Conservation (phyloP, 2,797 vertebrate genomes). For the Calcarius lapponicus region DNA sequence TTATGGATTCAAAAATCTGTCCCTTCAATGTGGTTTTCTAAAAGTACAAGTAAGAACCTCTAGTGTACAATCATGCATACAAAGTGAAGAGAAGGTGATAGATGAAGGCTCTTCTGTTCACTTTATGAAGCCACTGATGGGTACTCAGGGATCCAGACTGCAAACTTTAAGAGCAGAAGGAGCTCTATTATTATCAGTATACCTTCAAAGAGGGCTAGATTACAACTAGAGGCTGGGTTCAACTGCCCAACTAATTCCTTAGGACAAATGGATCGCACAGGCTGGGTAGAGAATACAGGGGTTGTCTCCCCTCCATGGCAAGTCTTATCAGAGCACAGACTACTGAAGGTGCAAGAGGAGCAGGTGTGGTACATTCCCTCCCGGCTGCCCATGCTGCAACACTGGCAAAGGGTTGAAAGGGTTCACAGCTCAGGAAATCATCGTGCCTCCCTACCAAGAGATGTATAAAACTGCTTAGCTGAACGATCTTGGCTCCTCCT, state of each 20-base stretch:
- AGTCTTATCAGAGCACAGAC: neutral
- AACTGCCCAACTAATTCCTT: neutral
- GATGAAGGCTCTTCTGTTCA: neutral
- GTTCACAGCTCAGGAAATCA: neutral
- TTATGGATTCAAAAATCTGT: neutral
- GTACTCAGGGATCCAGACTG: neutral
- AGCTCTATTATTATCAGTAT: neutral
- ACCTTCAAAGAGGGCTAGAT: neutral
- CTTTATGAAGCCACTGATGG: neutral
- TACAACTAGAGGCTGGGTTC: neutral
- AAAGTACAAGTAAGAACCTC: neutral
- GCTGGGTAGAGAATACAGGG: neutral
- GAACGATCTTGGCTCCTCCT: neutral
- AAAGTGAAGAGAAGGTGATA: neutral
- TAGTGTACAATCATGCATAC: neutral
- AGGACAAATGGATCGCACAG: neutral
- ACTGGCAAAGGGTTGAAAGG: neutral
- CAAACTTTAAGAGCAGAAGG: neutral
- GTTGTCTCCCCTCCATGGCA: neutral
- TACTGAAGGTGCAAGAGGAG: neutral
- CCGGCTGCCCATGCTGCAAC: neutral
- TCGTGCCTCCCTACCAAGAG: neutral
- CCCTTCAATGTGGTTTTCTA: fast-evolving
- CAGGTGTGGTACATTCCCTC: neutral
- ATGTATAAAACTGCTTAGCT: fast-evolving